phyloP scores from a whole-genome alignment of 2,888 invertebrate genomes.

The Phania funesta region DNA sequence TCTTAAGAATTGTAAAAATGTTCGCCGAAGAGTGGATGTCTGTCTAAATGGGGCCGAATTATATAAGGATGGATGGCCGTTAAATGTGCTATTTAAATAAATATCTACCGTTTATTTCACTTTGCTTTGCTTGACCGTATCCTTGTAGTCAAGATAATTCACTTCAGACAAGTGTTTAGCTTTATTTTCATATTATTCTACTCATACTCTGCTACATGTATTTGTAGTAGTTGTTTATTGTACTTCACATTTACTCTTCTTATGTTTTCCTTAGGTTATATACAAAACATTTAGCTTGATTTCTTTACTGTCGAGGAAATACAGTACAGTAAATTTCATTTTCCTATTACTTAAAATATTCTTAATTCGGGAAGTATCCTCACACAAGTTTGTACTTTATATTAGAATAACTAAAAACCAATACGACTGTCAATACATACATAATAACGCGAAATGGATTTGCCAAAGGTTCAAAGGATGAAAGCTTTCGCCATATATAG shows the following conservation, averaged over 20 bases:
- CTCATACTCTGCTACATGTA: background rate
- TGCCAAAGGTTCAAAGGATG: no score
- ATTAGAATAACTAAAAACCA: no score
- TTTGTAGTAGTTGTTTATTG: background rate
- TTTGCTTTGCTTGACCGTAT: background rate
- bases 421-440: no score
- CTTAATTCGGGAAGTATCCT: no score
- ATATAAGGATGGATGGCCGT: constrained; percentile 12
- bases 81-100: constrained; percentile 49
- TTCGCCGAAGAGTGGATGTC: background rate
- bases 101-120: constrained; percentile 12
- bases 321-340: background rate
- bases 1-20: constrained; percentile 1
- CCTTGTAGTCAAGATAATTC: constrained; percentile 52
- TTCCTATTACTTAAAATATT: no score
- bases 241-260: background rate
- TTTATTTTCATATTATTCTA: constrained; percentile 29
- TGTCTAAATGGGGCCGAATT: background rate
- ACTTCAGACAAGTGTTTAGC: constrained; percentile 58
- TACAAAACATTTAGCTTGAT: constrained; percentile 14
- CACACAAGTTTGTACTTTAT: no score
- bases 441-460: no score
- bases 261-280: background rate
- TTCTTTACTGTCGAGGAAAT: background rate
- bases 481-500: no score